Conservation (phyloP, 2,888 invertebrate species). For the Plusia festucae region DNA sequence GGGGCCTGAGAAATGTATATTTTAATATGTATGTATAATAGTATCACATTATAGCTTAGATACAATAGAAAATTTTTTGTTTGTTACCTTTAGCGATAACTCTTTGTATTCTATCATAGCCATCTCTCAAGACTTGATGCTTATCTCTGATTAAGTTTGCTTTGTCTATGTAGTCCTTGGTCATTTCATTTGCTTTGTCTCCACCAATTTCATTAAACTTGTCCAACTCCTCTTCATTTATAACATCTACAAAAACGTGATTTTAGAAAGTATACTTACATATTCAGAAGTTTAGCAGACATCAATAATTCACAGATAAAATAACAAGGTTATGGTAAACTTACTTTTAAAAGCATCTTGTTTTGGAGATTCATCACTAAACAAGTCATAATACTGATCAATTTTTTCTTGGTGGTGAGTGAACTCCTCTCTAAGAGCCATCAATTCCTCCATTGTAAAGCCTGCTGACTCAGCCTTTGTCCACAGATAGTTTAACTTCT, state of each 20-base stretch:
- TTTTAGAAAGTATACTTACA: neutral
- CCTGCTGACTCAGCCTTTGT: slow-evolving; percentile 96
- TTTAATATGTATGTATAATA: neutral
- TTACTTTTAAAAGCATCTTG: slow-evolving; percentile 91
- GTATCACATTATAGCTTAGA: too few species aligned
- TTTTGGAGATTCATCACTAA: slow-evolving; percentile 91
- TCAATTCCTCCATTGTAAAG: slow-evolving; percentile 95
- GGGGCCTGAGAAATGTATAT: slow-evolving; percentile 83
- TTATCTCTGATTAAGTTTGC: slow-evolving; percentile 93
- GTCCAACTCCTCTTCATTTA: slow-evolving; percentile 93
- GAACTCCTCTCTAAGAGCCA: slow-evolving; percentile 96
- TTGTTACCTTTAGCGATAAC: slow-evolving; percentile 91
- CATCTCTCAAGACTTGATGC: slow-evolving; percentile 93
- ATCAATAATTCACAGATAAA: too few species aligned
- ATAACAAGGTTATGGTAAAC: slow-evolving; percentile 54
- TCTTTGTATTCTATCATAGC: slow-evolving; percentile 93
- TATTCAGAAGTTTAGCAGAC: too few species aligned
- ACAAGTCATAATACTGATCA: slow-evolving; percentile 95
- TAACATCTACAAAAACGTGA: slow-evolving; percentile 88
- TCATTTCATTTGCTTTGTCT: slow-evolving; percentile 84
- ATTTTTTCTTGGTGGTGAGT: slow-evolving; percentile 97
- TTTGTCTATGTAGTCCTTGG: slow-evolving; percentile 91
- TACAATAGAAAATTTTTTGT: slow-evolving; percentile 10
- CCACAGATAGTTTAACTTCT: slow-evolving; percentile 97
- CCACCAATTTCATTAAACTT: slow-evolving; percentile 92